These are phyloP conservation scores for Drosophila ogumai DNA, from an alignment of 1,140 invertebrate species.

Conservation along the genomic window DNA sequence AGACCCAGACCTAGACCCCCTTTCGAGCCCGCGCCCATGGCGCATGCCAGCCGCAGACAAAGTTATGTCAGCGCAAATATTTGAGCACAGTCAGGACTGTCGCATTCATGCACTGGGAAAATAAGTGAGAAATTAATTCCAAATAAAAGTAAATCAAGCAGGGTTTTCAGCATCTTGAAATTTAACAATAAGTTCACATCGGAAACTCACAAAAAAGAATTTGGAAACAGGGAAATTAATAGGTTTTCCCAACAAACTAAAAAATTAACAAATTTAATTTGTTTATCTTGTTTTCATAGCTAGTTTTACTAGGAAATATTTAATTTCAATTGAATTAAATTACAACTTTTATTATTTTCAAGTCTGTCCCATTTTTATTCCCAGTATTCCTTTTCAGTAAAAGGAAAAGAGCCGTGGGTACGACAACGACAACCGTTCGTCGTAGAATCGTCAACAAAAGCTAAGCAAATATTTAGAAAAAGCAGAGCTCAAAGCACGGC, in stretches of 20 bases:
- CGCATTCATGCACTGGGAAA: slow-evolving; percentile 12
- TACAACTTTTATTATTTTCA: background rate
- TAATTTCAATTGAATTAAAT: background rate
- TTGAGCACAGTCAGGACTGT: slow-evolving; percentile 58
- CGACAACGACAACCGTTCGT: slow-evolving; percentile 6
- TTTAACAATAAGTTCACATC: too few relatives aligned
- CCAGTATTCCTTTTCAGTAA: too few relatives aligned
- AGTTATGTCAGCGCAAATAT: slow-evolving; percentile 82
- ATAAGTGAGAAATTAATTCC: too few relatives aligned
- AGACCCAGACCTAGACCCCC: background rate
- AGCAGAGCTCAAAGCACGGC: slow-evolving; percentile 50
- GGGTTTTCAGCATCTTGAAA: background rate
- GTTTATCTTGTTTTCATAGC: too few relatives aligned
- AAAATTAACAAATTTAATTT: too few relatives aligned
- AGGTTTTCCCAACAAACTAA: background rate
- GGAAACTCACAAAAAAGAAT: background rate
- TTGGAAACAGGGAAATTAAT: too few relatives aligned
- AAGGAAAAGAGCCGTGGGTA: background rate
- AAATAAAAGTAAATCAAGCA: background rate
- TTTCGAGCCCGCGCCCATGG: slow-evolving; percentile 19
- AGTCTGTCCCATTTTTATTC: background rate
- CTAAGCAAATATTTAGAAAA: slow-evolving; percentile 75
- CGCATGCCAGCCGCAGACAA: slow-evolving; percentile 76
- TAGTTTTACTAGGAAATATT: background rate
- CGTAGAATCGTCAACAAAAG: slow-evolving; percentile 64